Evolutionary conservation across 92 coral and sea anemone species (phyloP).

Genomic region (Bergia puertoricense): DNA sequence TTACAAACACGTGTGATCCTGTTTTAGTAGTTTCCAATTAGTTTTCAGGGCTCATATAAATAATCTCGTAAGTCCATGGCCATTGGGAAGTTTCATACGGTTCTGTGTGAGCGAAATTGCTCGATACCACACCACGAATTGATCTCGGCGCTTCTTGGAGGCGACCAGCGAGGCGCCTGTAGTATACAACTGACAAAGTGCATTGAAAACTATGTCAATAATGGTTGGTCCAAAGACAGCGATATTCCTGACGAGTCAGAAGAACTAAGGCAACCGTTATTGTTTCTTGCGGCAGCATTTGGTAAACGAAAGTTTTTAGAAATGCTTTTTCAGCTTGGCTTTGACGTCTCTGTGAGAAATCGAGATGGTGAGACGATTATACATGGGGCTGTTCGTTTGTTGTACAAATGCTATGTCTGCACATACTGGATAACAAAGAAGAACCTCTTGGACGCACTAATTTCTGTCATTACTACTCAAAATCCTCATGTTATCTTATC

Average conservation of each 20-base stretch:
- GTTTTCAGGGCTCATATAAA: neutral
- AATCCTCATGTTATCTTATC: slow-evolving; percentile 31
- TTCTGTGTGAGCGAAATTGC: slow-evolving; percentile 17
- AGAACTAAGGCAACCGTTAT: slow-evolving; percentile 20
- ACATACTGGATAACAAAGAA: slow-evolving; percentile 42
- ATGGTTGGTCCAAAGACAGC: slow-evolving; percentile 40
- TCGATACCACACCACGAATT: slow-evolving; percentile 24
- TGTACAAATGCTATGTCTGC: slow-evolving; percentile 40
- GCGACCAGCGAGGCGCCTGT: slow-evolving; percentile 24
- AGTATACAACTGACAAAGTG: slow-evolving; percentile 14
- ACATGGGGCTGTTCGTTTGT: slow-evolving; percentile 26
- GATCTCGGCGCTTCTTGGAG: slow-evolving; percentile 24
- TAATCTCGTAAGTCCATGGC: neutral
- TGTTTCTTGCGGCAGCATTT: slow-evolving; percentile 39
- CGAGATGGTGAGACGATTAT: slow-evolving; percentile 31
- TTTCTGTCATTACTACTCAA: slow-evolving; percentile 11
- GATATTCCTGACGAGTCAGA: slow-evolving; percentile 32
- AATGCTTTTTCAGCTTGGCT: slow-evolving; percentile 23
- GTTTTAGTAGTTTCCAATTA: neutral
- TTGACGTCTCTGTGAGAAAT: slow-evolving; percentile 24
- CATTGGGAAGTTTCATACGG: slow-evolving; percentile 25
- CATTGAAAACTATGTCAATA: slow-evolving; percentile 23
- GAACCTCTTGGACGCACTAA: slow-evolving; percentile 13
- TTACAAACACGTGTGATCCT: neutral
- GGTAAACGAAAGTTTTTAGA: slow-evolving; percentile 41